Evolutionary conservation across 2,888 invertebrate species (phyloP).

Genomic region (Plagiodera versicolora): DNA sequence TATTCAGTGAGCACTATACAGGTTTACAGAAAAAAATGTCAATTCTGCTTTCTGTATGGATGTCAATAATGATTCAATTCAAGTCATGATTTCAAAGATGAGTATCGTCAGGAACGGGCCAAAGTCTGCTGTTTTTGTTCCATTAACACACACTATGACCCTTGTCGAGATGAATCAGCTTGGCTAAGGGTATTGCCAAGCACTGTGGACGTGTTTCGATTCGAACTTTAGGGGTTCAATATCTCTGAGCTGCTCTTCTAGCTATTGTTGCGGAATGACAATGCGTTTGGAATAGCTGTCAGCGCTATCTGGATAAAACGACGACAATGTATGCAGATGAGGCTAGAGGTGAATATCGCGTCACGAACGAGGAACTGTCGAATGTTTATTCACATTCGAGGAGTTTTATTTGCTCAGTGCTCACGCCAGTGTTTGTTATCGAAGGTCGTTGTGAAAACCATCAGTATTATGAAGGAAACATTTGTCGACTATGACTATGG

Average conservation of each 20-base stretch:
- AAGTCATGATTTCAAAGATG: too few relatives aligned
- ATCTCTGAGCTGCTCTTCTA: neutral
- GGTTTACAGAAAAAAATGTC: too few relatives aligned
- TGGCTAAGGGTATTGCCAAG: neutral
- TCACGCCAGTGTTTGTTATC: constrained; percentile 16
- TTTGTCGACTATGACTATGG: too few relatives aligned
- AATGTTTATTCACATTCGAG: constrained; percentile 30
- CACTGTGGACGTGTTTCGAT: neutral
- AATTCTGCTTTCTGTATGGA: too few relatives aligned
- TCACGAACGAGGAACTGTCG: constrained; percentile 27
- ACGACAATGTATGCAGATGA: neutral
- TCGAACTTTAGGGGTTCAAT: neutral
- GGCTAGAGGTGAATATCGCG: constrained; percentile 31
- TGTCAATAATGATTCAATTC: too few relatives aligned
- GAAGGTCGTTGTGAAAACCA: too few relatives aligned
- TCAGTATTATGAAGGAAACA: too few relatives aligned
- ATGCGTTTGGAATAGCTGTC: neutral
- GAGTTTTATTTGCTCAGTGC: constrained; percentile 21
- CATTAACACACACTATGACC: too few relatives aligned
- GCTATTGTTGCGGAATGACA: neutral
- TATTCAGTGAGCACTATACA: too few relatives aligned
- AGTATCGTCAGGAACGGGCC: too few relatives aligned
- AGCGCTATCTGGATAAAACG: neutral
- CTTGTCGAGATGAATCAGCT: too few relatives aligned
- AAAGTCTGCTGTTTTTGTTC: too few relatives aligned